Base-by-base conservation (phyloP, 2,888 invertebrate species). In the Hydropsyche betteni region DNA sequence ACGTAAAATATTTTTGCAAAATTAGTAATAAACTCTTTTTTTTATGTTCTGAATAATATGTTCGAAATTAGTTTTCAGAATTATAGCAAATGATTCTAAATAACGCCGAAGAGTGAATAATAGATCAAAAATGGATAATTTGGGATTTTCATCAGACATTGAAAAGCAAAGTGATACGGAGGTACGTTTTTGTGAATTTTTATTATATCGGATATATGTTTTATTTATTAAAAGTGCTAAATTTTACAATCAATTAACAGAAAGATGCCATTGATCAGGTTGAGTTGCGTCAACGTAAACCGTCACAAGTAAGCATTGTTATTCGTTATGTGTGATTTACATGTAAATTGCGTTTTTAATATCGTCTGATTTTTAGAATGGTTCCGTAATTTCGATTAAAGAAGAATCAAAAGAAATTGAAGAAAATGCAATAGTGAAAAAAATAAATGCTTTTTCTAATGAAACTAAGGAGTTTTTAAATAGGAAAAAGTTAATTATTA, bases 391-490 rank as follows among this genome's bases (percentile, higher is more conserved):
- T 10, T 8, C 38, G 4, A 6, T 10, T 55, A 24, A 16, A 2
- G 38, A 55, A n/a, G 58, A 58, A 10, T 5, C 7, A 6, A 24
- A 14, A 53, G 71, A 36, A 36, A 10, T 12, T 6, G 24, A 52
- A 53, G 12, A 53, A 16, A 61, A 58, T 14, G 14, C 10, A 14
- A 38, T 14, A 5, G 5, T 64, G 5, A 24, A 14, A 73, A 73
- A 36, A 12, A 36, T 73, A 53, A 61, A 38, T 33, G 6, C 14
- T 12, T 10, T 64, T 8, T 16, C 7, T 10, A 33, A 68, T 4
- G n/a, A 34, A 51, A 74, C 51, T 12, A 64, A 68, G n/a, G 24
- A 74, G 12, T 76, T 76, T 14, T 24, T 68, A 7, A 52, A 58
- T 5, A 68, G 50, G 14, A 70, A 68, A 16, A 76, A 69, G 34